These are phyloP conservation scores for Eulemur rubriventer DNA, from an alignment of 2,797 vertebrate genomes.

Conservation along the genomic window DNA sequence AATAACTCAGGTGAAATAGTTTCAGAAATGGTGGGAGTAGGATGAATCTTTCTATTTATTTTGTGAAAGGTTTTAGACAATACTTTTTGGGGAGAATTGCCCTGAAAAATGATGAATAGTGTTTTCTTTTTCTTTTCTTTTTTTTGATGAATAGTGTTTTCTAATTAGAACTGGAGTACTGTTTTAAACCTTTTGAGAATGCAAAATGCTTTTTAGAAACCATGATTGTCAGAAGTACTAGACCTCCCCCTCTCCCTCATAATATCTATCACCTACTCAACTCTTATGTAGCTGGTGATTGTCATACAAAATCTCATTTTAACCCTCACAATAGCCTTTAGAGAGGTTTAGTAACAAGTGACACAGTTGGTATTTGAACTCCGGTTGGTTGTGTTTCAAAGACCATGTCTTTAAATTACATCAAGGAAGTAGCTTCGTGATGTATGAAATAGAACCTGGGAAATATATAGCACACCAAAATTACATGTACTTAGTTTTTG, in stretches of 20 bases:
- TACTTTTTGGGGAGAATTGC: not conserved
- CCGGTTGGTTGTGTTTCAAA: not conserved
- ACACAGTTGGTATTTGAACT: slow-evolving; percentile 2
- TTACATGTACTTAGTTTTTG: not conserved
- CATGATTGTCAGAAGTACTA: not conserved
- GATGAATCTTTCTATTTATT: not conserved
- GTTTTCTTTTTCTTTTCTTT: not conserved
- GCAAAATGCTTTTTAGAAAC: not conserved
- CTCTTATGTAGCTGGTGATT: not conserved
- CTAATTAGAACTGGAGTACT: not conserved
- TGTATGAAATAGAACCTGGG: not conserved
- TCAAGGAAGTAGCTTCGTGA: not conserved
- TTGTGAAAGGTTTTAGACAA: slow-evolving; percentile 16
- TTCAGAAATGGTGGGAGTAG: slow-evolving; percentile 1
- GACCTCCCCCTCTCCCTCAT: not conserved
- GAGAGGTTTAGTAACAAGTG: slow-evolving; percentile 18
- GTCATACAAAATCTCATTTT: not conserved
- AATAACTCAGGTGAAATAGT: not conserved
- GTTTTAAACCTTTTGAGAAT: slow-evolving; percentile 18
- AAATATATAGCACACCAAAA: not conserved
- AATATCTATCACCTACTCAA: not conserved
- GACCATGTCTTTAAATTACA: not conserved
- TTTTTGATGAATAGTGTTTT: not conserved
- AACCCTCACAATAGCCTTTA: not conserved
- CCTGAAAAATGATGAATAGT: not conserved